Base-by-base conservation (phyloP, 2,888 invertebrate species). In the Metopia argyrocephala region DNA sequence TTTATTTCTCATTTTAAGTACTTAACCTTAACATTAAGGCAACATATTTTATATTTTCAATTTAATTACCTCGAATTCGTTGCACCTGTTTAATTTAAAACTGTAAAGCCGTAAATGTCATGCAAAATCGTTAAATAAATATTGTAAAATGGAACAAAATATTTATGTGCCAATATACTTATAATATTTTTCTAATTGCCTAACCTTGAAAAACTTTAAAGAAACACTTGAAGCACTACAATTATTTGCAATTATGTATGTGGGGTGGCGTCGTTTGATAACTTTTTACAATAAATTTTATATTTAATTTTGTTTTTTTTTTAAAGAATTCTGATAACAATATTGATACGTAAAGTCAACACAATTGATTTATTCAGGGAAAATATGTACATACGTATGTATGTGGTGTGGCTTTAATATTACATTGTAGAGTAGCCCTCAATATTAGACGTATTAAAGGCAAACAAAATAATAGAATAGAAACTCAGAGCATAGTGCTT, bases 221-320 rank as follows among this genome's bases (percentile, higher is more conserved):
- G 38, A 38, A 81, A 69, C 65, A 81, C 81, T 81, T 78, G 74
- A 81, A 70, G 73, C 56, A 68, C 52, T 74, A 81, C 81, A 78
- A 78, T 61, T 64, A 70, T 56, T 69, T 78, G 69, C 74, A 78
- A 78, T 76, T 78, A 76, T 81, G 78, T n/a, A n/a, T n/a, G n/a
- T n/a, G n/a, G n/a, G n/a, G n/a, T 69, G 61, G 57, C 80, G 69
- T 81, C 64, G 69, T 65, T 38, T 38, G 15, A 9, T 38, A 12
- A 38, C 38, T 9, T 12, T 38, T 12, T 5, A 9, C 15, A 38
- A 12, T 38, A 15, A 12, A 38, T 38, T 38, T 38, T 15, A 38
- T 38, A 38, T 38, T 38, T 12, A 38, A 38, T 9, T 38, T n/a
- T n/a, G n/a, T n/a, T n/a, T n/a, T n/a, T n/a, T n/a, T n/a, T n/a